These are phyloP conservation scores for Crax fasciolata DNA, from an alignment of 2,797 vertebrate species.

Conservation along the genomic window DNA sequence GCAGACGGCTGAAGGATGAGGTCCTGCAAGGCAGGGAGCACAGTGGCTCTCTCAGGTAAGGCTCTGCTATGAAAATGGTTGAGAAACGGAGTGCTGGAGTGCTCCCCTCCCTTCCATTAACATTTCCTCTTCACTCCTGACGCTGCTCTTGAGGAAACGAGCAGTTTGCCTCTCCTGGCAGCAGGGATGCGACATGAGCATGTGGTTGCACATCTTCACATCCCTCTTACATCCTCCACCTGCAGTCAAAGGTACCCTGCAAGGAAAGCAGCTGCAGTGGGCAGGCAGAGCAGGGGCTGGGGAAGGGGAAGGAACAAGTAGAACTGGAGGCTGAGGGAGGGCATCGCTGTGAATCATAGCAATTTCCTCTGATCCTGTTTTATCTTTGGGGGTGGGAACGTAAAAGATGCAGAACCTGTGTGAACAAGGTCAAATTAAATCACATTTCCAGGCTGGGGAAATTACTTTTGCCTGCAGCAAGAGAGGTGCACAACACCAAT, in stretches of 20 bases:
- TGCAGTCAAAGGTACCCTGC: background rate
- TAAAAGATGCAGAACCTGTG: constrained; percentile 76
- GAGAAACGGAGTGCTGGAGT: background rate
- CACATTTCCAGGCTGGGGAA: constrained; percentile 79
- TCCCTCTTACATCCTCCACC: constrained; percentile 1
- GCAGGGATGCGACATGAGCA: background rate
- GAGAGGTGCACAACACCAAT: constrained; percentile 64
- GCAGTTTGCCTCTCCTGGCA: background rate
- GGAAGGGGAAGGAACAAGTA: constrained; percentile 31
- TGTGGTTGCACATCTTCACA: background rate
- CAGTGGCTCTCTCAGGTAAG: accelerated
- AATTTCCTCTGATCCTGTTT: constrained; percentile 76
- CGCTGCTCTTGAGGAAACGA: background rate
- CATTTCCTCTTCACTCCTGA: background rate
- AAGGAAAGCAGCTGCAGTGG: background rate
- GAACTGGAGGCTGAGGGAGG: constrained; percentile 45
- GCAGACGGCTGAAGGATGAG: background rate
- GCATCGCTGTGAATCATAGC: constrained; percentile 67
- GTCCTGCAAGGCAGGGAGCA: background rate
- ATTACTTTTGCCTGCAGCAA: constrained; percentile 82
- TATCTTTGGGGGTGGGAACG: constrained; percentile 70
- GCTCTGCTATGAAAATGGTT: background rate
- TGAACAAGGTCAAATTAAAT: constrained; percentile 82
- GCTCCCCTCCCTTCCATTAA: background rate
- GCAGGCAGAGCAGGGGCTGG: constrained; percentile 20